Conservation (phyloP, 2,797 vertebrate species). For the Sebastes matsubarae region DNA sequence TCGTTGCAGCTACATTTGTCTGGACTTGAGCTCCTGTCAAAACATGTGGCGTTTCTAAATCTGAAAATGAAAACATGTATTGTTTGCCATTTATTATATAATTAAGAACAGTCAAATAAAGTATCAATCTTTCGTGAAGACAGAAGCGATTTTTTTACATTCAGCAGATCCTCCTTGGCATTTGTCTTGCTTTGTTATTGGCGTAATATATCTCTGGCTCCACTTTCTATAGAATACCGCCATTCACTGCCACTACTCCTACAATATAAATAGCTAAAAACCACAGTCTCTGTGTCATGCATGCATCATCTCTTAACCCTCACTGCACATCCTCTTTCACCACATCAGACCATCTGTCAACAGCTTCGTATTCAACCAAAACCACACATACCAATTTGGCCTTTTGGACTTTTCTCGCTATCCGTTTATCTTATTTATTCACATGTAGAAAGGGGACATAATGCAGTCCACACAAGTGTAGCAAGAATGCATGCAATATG, state of each 20-base stretch:
- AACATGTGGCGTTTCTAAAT: constrained; percentile 26
- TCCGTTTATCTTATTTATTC: constrained; percentile 54
- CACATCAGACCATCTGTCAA: constrained; percentile 56
- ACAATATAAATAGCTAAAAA: constrained; percentile 26
- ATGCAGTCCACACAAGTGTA: constrained; percentile 59
- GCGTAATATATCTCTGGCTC: constrained; percentile 10
- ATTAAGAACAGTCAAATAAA: constrained; percentile 8
- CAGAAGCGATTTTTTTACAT: background rate
- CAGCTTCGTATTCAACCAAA: constrained; percentile 61
- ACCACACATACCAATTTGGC: constrained; percentile 44
- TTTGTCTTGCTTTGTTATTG: constrained; percentile 28
- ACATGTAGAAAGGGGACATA: constrained; percentile 30
- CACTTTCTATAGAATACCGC: constrained; percentile 4
- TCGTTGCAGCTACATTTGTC: constrained; percentile 43
- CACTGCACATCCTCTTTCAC: constrained; percentile 22
- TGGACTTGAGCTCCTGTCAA: constrained; percentile 49
- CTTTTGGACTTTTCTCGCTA: constrained; percentile 32
- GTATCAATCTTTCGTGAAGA: constrained; percentile 10
- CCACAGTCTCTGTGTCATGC: background rate
- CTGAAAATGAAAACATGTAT: constrained; percentile 21
- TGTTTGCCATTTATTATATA: background rate
- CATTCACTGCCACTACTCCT: constrained; percentile 16
- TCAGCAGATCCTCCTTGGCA: constrained; percentile 1
- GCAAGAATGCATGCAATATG: constrained; percentile 69
- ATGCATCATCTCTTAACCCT: constrained; percentile 28